Evolutionary conservation across 2,888 invertebrate genomes (phyloP).

Genomic region (Hirtodrosophila confusa): DNA sequence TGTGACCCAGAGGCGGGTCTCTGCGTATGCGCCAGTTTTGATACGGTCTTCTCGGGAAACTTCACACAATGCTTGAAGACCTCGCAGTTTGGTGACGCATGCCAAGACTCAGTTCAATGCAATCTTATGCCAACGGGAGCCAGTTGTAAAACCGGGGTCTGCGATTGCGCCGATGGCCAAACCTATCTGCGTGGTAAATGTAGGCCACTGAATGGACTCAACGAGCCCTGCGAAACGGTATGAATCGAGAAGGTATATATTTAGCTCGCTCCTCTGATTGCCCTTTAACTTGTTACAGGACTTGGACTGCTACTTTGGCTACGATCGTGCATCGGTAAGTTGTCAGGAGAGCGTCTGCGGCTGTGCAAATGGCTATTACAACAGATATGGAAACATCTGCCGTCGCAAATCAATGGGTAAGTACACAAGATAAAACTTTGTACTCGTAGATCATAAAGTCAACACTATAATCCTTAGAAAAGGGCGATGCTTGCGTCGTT

Average conservation of each 20-base stretch:
- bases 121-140: slow-evolving; percentile 85
- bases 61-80: slow-evolving; percentile 82
- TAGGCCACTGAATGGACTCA: slow-evolving; percentile 80
- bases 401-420: slow-evolving; percentile 84
- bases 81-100: slow-evolving; percentile 82
- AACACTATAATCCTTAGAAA: slow-evolving; percentile 48
- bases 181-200: slow-evolving; percentile 83
- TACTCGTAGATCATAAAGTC: no score
- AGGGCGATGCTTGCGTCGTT: slow-evolving; percentile 83
- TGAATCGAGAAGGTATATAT: not conserved
- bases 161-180: slow-evolving; percentile 83
- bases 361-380: slow-evolving; percentile 84
- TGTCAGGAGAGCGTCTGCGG: slow-evolving; percentile 82
- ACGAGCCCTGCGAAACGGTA: slow-evolving; percentile 81
- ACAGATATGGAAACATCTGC: slow-evolving; percentile 84
- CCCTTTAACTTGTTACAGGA: slow-evolving; percentile 54
- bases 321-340: slow-evolving; percentile 83
- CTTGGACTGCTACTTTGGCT: slow-evolving; percentile 83
- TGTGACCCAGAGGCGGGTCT: slow-evolving; percentile 69
- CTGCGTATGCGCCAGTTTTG: slow-evolving; percentile 79
- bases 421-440: not conserved
- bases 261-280: no score
- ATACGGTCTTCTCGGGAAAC: slow-evolving; percentile 80
- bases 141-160: slow-evolving; percentile 83
- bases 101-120: slow-evolving; percentile 83